These are phyloP conservation scores for Hirtodrosophila trivittata DNA, from an alignment of 2,888 invertebrate species.

Conservation along the genomic window DNA sequence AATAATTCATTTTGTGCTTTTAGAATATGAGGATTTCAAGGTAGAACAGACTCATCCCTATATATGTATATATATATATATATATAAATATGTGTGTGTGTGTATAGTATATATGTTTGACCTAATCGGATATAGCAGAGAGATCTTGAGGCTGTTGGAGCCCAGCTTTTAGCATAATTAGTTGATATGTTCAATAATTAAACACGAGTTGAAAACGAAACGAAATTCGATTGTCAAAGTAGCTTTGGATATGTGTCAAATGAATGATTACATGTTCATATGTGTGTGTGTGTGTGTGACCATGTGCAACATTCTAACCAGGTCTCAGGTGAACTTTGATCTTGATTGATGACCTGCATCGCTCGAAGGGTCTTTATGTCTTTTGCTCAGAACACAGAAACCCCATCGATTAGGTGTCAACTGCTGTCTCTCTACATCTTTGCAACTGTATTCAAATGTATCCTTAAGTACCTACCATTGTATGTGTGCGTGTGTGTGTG, in stretches of 20 bases:
- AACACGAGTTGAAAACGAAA: constrained; percentile 43
- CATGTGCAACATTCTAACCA: constrained; percentile 6
- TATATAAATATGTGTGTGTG: no score
- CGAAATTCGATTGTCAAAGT: constrained; percentile 31
- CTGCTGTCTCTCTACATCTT: constrained; percentile 4
- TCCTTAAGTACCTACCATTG: background rate
- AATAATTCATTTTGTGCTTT: constrained; percentile 75
- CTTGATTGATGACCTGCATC: constrained; percentile 66
- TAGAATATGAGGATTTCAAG: constrained; percentile 63
- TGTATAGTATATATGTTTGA: no score
- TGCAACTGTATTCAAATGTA: constrained; percentile 2
- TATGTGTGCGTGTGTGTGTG: constrained; percentile 4
- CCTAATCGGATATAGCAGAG: no score
- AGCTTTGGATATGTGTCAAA: constrained; percentile 6
- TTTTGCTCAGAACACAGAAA: constrained; percentile 36
- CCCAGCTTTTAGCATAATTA: constrained; percentile 67
- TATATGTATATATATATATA: no score
- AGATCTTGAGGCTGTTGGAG: no score
- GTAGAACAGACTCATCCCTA: constrained; percentile 28
- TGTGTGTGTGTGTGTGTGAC: background rate
- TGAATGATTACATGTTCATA: background rate
- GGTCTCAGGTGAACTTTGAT: constrained; percentile 23
- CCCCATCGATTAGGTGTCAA: constrained; percentile 43
- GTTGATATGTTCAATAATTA: constrained; percentile 69
- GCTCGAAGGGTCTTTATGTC: constrained; percentile 26